Base-by-base conservation (phyloP, 2,888 invertebrate species). In the Dolichopus griseipennis region DNA sequence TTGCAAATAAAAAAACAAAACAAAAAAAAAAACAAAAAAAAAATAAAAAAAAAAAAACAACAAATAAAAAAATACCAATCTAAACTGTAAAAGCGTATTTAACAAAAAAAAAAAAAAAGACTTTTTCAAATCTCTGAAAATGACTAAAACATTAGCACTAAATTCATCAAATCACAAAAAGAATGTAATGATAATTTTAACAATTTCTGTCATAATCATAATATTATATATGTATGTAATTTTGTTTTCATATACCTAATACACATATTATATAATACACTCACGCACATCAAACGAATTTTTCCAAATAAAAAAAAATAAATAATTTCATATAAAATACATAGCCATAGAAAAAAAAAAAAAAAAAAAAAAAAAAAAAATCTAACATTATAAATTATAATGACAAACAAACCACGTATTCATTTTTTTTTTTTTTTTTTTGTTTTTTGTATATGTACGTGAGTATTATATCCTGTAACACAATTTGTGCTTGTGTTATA, bases 401-500 rank as follows among this genome's bases (percentile, higher is more conserved):
- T 52, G 52, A 12, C 52, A 52, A 52, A 52, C 52, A 52, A 52
- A 52, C 52, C 52, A 52, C 52, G 52, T 52, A 52, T 52, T 52
- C 52, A 52, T 52, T 52, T n/a, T n/a, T n/a, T n/a, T n/a, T n/a
- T n/a, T n/a, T n/a, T n/a, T n/a, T n/a, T n/a, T n/a, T n/a, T n/a
- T n/a, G n/a, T n/a, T n/a, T n/a, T n/a, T 52, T 52, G 52, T 27
- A n/a, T 27, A 52, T 52, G 18, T 52, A 52, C 52, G 52, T 52
- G 52, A 52, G 52, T 18, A 52, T 52, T 52, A 52, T 52, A 18
- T 52, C 18, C 27, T 52, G 9, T 52, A 52, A 18, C 6, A 52
- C n/a, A 52, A 9, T 2, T n/a, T 12, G 52, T 52, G 18, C 52
- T 18, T n/a, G 18, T 52, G 6, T 2, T 37, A 37, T 10, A 37